Percentiles rank a stretch among this genome's conserved stretches.
Evolutionary conservation across 2,888 invertebrate genomes (phyloP).

Genomic region (Nemurella pictetii): DNA sequence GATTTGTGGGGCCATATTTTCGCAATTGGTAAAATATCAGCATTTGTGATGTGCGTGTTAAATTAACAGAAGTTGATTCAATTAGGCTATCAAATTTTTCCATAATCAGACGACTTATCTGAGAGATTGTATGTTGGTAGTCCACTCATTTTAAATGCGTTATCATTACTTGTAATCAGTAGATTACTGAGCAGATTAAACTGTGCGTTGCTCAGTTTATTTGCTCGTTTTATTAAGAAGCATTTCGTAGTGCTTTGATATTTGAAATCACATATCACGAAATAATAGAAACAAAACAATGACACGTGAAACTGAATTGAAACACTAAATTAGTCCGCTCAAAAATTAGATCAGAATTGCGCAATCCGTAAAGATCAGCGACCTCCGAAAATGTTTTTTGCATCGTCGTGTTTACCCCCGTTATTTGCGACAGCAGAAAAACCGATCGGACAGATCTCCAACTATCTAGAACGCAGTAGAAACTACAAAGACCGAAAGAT

Average conservation of each 20-base stretch:
- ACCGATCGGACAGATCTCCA: background rate
- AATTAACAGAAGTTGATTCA: no score
- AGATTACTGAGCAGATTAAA: background rate
- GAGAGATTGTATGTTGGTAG: background rate
- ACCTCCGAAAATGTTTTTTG: background rate
- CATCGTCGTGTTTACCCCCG: background rate
- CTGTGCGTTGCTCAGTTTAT: no score
- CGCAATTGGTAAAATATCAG: background rate
- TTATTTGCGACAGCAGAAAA: background rate
- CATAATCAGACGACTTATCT: background rate
- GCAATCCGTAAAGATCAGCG: background rate
- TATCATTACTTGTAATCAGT: background rate
- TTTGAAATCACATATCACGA: background rate
- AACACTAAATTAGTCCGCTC: background rate
- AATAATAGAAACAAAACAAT: background rate
- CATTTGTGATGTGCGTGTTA: background rate
- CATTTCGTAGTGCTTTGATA: no score
- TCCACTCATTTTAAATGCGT: background rate
- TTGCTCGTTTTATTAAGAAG: no score
- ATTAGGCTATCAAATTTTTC: background rate
- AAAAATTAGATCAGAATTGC: background rate
- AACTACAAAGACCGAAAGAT: no score
- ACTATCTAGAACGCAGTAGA: background rate
- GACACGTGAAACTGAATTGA: background rate
- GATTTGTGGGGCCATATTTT: background rate